Evolutionary conservation across 2,888 invertebrate species (phyloP), one percentile per base, ranked within the genome.

Genomic region (Strigamia transsilvanica): DNA sequence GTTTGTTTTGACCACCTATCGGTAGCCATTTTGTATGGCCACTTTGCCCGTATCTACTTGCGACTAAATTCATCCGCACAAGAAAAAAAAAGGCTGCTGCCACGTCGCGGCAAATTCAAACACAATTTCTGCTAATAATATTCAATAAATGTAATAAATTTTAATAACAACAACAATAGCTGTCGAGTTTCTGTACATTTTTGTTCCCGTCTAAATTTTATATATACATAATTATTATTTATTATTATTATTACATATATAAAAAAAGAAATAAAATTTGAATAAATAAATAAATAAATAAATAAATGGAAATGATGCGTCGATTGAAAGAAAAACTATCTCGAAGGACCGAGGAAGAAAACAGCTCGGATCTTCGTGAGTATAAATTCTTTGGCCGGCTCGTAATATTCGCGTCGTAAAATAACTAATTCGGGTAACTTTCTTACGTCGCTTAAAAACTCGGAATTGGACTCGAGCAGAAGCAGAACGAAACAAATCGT

Each of bases 351-450:
- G 10, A 73, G 73, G 32, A 51, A 51, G 18, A 82, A 82, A 34
- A 82, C 51, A 23, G 77, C 38, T 27, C 82, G 38, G 42, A 82
- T 78, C 77, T 82, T 82, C 4, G 38, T 78, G n/a, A 78, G 9
- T 21, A 94, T 88, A 88, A 92, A 94, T 86, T 94, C 93, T 88
- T 94, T 95, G 82, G 94, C 90, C 32, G 95, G 95, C 86, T 93
- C 92, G 89, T 95, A 96, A 89, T 95, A 94, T 86, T 94, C 93
- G 85, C 93, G 92, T 83, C 93, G 91, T 82, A 95, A 90, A 80
- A 93, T 87, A 81, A 90, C 88, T 89, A 95, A 91, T 89, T 95
- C 95, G 38, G 95, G 95, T 86, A 92, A 91, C 86, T 92, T 92
- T 83, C 93, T 91, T 83, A 95, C 88, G 46, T 90, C 90, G 83